Evolutionary conservation across 2,888 invertebrate species (phyloP).

Genomic region (Conops quadrifasciatus): DNA sequence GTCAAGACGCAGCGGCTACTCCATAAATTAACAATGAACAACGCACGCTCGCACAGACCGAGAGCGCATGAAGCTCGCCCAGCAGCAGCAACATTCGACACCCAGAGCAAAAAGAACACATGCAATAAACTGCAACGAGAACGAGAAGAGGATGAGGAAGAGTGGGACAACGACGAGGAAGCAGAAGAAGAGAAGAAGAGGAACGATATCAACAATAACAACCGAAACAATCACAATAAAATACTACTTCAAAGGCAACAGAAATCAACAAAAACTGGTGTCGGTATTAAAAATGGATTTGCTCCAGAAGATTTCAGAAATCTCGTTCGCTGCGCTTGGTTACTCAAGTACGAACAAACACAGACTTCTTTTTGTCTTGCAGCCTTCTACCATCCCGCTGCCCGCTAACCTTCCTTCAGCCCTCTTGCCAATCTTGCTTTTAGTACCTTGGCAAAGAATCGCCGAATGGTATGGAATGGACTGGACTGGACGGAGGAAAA

Average conservation of each 20-base stretch:
- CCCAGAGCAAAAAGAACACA: constrained; percentile 1
- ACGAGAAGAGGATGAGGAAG: background rate
- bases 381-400: too few species aligned
- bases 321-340: constrained; percentile 64
- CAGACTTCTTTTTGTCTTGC: background rate
- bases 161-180: background rate
- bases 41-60: too few species aligned
- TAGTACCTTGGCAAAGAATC: too few species aligned
- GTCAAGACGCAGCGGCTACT: constrained; percentile 18
- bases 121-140: background rate
- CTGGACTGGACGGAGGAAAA: background rate
- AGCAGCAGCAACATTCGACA: background rate
- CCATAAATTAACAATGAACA: background rate
- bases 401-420: too few species aligned
- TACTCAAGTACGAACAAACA: constrained; percentile 56
- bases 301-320: constrained; percentile 65
- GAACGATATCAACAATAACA: constrained; percentile 4
- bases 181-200: constrained; percentile 1
- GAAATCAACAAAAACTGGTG: constrained; percentile 3
- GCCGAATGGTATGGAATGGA: background rate
- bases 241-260: too few species aligned
- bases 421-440: too few species aligned
- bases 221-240: background rate
- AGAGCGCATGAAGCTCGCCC: background rate
- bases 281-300: constrained; percentile 60